phyloP scores from a whole-genome alignment of 2,113 vertebrate genomes.

The Zosterops borbonicus region DNA sequence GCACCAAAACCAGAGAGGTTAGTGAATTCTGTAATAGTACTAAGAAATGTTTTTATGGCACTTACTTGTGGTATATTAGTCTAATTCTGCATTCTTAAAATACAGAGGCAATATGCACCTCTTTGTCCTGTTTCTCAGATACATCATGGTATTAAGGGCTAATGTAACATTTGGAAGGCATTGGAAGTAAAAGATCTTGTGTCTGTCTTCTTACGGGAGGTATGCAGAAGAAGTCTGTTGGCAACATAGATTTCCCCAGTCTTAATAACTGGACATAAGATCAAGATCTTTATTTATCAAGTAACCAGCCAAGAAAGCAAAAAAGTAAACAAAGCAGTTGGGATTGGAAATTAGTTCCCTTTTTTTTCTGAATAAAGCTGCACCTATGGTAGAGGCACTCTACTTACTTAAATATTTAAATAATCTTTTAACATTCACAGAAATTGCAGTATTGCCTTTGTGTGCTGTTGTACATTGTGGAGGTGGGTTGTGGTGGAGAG shows the following conservation, averaged over 20 bases:
- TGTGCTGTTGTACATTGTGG: background rate
- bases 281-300: background rate
- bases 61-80: background rate
- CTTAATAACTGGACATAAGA: background rate
- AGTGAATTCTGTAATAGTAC: conserved; percentile 26
- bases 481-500: background rate
- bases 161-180: background rate
- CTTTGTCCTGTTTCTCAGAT: background rate
- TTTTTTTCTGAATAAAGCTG: background rate
- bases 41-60: background rate
- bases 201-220: background rate
- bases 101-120: background rate
- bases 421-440: background rate
- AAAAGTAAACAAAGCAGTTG: background rate
- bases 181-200: background rate
- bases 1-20: conserved; percentile 91
- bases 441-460: background rate
- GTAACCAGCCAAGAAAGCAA: background rate
- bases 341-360: background rate
- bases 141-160: background rate
- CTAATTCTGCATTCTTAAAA: background rate
- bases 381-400: background rate
- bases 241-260: background rate
- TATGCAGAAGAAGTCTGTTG: background rate
- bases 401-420: background rate